These are phyloP conservation scores for Heterotis niloticus DNA, from an alignment of 2,113 vertebrate species.

Conservation along the genomic window DNA sequence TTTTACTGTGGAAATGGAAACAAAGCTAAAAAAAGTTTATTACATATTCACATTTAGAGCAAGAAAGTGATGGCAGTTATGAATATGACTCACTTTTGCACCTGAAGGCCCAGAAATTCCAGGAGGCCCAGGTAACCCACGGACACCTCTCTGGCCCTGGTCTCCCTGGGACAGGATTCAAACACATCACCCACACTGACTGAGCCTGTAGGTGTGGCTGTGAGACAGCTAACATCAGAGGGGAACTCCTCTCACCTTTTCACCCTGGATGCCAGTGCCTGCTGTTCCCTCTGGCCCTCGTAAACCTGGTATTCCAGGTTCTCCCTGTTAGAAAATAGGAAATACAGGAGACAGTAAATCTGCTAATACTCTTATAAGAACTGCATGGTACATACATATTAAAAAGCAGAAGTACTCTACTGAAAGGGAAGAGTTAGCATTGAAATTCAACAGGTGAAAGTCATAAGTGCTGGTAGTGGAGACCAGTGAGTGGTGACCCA, in stretches of 20 bases:
- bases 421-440: too few relatives aligned
- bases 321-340: constrained; percentile 62
- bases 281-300: constrained; percentile 74
- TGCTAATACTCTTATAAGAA: too few relatives aligned
- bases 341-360: not conserved
- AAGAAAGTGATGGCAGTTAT: too few relatives aligned
- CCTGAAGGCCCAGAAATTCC: constrained; percentile 75
- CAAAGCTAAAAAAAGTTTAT: too few relatives aligned
- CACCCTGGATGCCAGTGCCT: constrained; percentile 78
- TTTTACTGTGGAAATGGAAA: too few relatives aligned
- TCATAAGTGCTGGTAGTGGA: too few relatives aligned
- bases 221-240: too few relatives aligned
- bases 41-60: too few relatives aligned
- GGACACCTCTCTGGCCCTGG: constrained; percentile 79
- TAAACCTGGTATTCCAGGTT: constrained; percentile 71
- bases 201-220: not conserved
- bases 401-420: too few relatives aligned
- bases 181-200: not conserved
- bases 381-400: too few relatives aligned
- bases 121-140: constrained; percentile 75
- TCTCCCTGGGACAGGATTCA: constrained; percentile 66
- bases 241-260: constrained; percentile 67
- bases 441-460: too few relatives aligned
- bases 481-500: too few relatives aligned
- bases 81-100: constrained; percentile 68